A percentile compares a stretch with the other conserved stretches of the same genome.
Conservation (phyloP, 2,797 vertebrate genomes). For the Bradypodion pumilum region DNA sequence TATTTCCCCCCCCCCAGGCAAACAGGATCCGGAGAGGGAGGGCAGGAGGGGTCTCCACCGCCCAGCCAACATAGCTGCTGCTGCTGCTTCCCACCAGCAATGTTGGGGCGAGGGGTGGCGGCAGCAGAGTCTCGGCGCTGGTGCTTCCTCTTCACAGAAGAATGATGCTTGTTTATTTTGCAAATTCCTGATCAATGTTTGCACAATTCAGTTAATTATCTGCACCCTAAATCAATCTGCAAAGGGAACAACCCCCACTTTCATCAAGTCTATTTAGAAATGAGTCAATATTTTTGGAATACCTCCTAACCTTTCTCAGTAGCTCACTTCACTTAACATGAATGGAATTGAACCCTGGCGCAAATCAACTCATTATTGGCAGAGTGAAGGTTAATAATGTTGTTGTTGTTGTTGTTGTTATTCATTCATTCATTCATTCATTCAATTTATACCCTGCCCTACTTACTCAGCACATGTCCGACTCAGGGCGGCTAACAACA, state of each 20-base stretch:
- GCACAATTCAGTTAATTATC: constrained; percentile 24
- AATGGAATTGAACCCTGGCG: constrained; percentile 1
- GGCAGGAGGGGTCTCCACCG: no score
- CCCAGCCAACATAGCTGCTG: no score
- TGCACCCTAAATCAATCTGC: neutral
- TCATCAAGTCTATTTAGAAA: constrained; percentile 6
- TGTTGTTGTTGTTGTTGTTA: no score
- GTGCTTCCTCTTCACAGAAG: neutral
- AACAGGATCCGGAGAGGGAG: no score
- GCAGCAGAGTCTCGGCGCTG: no score
- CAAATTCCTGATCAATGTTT: neutral
- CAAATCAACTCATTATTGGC: constrained; percentile 6
- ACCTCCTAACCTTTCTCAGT: constrained; percentile 22
- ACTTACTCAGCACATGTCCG: no score
- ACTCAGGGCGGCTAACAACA: no score
- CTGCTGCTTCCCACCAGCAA: no score
- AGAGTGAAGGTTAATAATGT: neutral
- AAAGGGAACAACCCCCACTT: neutral
- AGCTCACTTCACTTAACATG: constrained; percentile 1
- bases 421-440: no score
- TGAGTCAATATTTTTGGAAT: constrained; percentile 37
- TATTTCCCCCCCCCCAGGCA: no score
- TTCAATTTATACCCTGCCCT: no score
- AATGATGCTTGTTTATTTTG: constrained; percentile 5
- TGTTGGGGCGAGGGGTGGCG: no score